Base-by-base conservation (phyloP, 2,888 invertebrate genomes). In the Electrophaes corylata region DNA sequence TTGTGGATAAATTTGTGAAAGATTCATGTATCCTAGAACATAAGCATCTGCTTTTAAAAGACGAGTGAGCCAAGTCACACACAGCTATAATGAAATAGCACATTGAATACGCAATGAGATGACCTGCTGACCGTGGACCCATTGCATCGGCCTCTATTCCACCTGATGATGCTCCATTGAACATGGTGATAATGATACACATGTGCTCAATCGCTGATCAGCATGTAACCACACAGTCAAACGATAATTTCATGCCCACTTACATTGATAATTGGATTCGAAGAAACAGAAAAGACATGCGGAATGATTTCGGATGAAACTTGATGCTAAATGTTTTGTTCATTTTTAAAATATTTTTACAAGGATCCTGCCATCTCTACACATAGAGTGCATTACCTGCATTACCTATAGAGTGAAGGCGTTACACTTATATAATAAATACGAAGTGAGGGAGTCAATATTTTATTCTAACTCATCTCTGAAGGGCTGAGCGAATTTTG, bases 51-150 rank as follows among this genome's bases (percentile, higher is more conserved):
- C 41, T 35, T 51, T 46, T 26, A 50, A 29, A 35, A 51, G 35
- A 41, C 16, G 44, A 31, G n/a, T 40, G 26, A 26, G 29, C n/a
- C 20, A 43, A 31, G 10, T 11, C 19, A 12, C 26, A 45, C 16
- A 51, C 41, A 23, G 43, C 44, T 45, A 18, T 43, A 35, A 50
- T 53, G n/a, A 51, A 59, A 54, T 57, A 45, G 40, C 33, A 53
- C 45, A 56, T 61, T 65, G 67, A 69, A 69, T 70, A 55, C 59
- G 65, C 65, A 66, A 65, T 58, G 64, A 64, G 70, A 73, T 80
- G 81, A 71, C 82, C 75, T 61, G 75, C 57, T 81, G 83, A 77
- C 84, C 83, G 78, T 81, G 83, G 74, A 64, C 78, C 64, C 75
- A 64, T 75, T 81, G 62, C 55, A 62, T 33, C 53, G 61, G 56